A percentile compares a stretch with the other conserved stretches of the same genome.
These are phyloP conservation scores for Oryzias dopingdopingensis DNA, from an alignment of 2,797 vertebrate genomes.

Conservation along the genomic window DNA sequence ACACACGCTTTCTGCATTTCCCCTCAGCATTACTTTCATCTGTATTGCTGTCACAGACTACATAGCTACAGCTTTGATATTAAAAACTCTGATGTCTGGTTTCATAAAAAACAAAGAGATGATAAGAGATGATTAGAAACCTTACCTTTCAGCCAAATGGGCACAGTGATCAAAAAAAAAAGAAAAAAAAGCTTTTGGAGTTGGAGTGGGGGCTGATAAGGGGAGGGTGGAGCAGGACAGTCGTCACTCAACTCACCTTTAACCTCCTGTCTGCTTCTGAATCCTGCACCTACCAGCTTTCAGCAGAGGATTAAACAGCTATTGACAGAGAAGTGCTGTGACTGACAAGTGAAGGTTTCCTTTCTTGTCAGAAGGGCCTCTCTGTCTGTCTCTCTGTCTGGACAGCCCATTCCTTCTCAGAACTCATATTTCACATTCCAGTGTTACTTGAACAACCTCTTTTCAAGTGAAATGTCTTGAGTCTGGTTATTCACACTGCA, in stretches of 20 bases:
- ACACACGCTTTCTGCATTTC: constrained; percentile 33
- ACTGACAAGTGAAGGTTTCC: constrained; percentile 67
- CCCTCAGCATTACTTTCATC: constrained; percentile 43
- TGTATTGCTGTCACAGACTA: constrained; percentile 26
- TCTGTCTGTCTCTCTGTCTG: constrained; percentile 43
- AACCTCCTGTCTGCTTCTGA: constrained; percentile 37
- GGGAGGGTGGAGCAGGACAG: not conserved
- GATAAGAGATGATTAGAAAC: constrained; percentile 28
- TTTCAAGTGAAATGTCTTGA: constrained; percentile 20
- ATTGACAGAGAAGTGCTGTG: constrained; percentile 69
- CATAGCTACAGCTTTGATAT: constrained; percentile 28
- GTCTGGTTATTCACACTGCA: constrained; percentile 24
- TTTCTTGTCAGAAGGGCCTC: constrained; percentile 51
- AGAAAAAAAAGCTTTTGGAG: not conserved
- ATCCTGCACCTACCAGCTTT: constrained; percentile 55
- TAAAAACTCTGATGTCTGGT: constrained; percentile 32
- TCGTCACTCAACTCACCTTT: constrained; percentile 54
- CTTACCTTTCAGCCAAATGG: constrained; percentile 58
- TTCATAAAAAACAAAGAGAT: constrained; percentile 36
- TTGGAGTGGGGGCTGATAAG: not conserved
- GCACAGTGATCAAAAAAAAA: constrained; percentile 26
- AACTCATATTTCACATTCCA: constrained; percentile 67
- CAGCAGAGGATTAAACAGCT: constrained; percentile 65
- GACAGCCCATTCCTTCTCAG: constrained; percentile 46
- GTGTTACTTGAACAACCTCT: constrained; percentile 48